Base-by-base conservation (phyloP, 92 coral and sea anemone species). In the Bergia puertoricense region DNA sequence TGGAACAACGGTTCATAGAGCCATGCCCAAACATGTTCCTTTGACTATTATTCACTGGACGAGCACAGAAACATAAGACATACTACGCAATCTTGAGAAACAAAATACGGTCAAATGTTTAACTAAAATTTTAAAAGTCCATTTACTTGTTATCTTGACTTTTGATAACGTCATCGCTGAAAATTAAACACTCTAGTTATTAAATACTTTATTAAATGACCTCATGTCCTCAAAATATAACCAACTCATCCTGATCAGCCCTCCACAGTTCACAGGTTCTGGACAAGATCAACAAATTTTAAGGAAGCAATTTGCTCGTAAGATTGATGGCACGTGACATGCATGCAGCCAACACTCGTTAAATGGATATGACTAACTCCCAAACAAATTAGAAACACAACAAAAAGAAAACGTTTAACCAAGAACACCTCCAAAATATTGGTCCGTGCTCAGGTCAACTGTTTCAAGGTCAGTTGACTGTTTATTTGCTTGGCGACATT, bases 11-110 rank as follows among this genome's bases (percentile, higher is more conserved):
- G 3, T 23, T 45, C 20, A 22, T 54, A 37, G 20, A 46, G 62
- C 77, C 87, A 3, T 84, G 87, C 79, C 87, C 87, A 39, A 38
- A 68, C 87, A 84, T 69, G 87, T 84, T 56, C 87, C 22, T 9
- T 2, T 13, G 37, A 43, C 14, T 82, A 56, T 41, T 68, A 62
- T 8, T 45, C 23, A 43, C 41, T 42, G 38, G 40, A 2, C 39
- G 13, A 4, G 42, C 62, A 43, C 4, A 9, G 54, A 6, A 44
- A 42, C 56, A 48, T 41, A 30, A 84, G 65, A 66, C 54, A 69
- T 46, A 30, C 75, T 66, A 42, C 54, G 46, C 8, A 0, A 39
- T 45, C 23, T 8, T 13, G 38, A 76, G 54, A 62, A 39, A 54
- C 79, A 9, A 82, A 66, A 67, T 37, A 71, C 2, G 23, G 54